Evolutionary conservation across 2,888 invertebrate species (phyloP).

Genomic region (Agrenia bidenticulata): DNA sequence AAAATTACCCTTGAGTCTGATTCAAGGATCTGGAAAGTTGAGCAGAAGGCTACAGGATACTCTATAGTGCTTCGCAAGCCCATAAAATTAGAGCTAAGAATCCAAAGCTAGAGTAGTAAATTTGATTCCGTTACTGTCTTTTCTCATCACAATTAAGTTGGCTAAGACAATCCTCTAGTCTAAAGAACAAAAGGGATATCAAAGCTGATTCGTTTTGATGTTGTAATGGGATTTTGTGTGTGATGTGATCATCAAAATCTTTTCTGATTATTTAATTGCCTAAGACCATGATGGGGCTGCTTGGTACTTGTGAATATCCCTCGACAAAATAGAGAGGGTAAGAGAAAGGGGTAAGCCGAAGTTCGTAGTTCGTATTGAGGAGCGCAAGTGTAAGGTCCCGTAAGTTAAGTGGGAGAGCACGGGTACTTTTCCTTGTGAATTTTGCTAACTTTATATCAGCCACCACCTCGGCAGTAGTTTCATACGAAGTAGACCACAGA

Average conservation of each 20-base stretch:
- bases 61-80: too few relatives aligned
- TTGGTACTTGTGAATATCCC: neutral
- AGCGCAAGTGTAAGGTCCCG: conserved; percentile 22
- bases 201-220: conserved; percentile 43
- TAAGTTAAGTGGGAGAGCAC: conserved; percentile 10
- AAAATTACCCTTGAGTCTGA: too few relatives aligned
- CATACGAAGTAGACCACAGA: neutral
- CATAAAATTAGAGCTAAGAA: too few relatives aligned
- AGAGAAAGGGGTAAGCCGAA: neutral
- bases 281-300: conserved; percentile 24
- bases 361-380: conserved; percentile 7
- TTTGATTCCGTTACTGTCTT: conserved; percentile 45
- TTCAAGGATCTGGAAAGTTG: too few relatives aligned
- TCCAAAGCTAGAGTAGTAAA: conserved; percentile 21
- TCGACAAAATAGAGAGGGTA: neutral
- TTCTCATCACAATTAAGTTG: conserved; percentile 28
- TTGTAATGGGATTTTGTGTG: conserved; percentile 43
- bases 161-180: conserved; percentile 3
- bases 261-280: conserved; percentile 51
- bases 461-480: neutral
- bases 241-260: conserved; percentile 48
- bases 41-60: too few relatives aligned
- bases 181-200: conserved; percentile 13
- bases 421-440: neutral
- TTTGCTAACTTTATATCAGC: neutral